Evolutionary conservation across 2,888 invertebrate species (phyloP).

Genomic region (Gymnoscelis rufifasciata): DNA sequence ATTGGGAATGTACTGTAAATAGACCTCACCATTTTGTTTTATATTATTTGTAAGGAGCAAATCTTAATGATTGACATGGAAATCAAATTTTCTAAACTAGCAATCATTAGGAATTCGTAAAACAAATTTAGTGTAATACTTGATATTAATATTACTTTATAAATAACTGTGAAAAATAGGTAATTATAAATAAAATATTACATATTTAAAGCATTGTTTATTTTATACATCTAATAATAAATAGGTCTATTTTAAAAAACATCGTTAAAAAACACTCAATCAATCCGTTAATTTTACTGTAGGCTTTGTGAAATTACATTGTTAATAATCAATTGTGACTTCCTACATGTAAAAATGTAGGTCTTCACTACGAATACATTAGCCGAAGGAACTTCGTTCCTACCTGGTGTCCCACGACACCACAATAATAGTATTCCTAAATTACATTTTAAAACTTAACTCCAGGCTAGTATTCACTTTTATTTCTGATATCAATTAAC

Average conservation of each 20-base stretch:
- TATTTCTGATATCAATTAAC: too few relatives aligned
- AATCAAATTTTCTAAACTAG: constrained; percentile 78
- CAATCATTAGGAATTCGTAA: constrained; percentile 77
- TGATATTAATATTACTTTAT: constrained; percentile 81
- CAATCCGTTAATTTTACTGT: too few relatives aligned
- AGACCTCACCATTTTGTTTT: constrained; percentile 75
- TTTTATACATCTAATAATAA: constrained; percentile 30
- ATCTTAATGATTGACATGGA: constrained; percentile 74
- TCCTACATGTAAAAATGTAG: too few relatives aligned
- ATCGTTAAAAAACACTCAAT: not conserved
- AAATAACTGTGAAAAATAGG: constrained; percentile 80
- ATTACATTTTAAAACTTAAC: too few relatives aligned
- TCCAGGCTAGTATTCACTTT: too few relatives aligned
- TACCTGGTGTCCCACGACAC: too few relatives aligned
- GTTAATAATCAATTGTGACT: too few relatives aligned
- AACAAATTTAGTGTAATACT: constrained; percentile 78
- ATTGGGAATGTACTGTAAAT: constrained; percentile 84
- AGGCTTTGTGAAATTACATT: too few relatives aligned
- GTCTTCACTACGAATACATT: too few relatives aligned
- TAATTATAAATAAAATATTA: constrained; percentile 80
- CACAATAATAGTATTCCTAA: too few relatives aligned
- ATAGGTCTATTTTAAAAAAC: not conserved
- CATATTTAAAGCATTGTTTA: constrained; percentile 70
- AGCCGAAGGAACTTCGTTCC: too few relatives aligned
- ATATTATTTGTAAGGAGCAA: constrained; percentile 66